Evolutionary conservation across 2,113 vertebrate genomes (phyloP).

Genomic region (Plotosus lineatus): DNA sequence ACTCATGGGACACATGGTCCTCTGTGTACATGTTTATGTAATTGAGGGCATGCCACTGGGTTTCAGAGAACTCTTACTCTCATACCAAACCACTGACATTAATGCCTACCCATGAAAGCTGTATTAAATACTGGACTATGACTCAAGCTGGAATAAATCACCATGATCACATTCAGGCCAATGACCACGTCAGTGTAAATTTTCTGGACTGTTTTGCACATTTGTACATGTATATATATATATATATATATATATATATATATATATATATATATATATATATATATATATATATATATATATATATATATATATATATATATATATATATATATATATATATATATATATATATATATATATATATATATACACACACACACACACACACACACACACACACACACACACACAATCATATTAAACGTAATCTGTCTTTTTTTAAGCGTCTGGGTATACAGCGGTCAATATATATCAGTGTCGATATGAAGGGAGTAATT

Average conservation of each 20-base stretch:
- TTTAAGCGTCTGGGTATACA: no score
- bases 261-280: no score
- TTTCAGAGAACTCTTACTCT: slow-evolving; percentile 7
- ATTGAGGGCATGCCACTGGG: background rate
- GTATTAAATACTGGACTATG: background rate
- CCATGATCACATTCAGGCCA: background rate
- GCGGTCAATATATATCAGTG: background rate
- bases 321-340: no score
- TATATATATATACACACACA: no score
- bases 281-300: no score
- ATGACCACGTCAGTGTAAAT: background rate
- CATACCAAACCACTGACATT: background rate
- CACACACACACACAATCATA: no score
- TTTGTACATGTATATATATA: no score
- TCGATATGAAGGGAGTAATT: background rate
- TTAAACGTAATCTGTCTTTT: no score
- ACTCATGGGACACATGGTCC: slow-evolving; percentile 1
- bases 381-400: no score
- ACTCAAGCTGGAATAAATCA: slow-evolving; percentile 11
- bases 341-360: no score
- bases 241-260: no score
- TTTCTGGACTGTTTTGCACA: background rate
- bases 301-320: no score
- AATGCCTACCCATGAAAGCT: background rate
- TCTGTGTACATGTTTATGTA: slow-evolving; percentile 10